A percentile compares a stretch with the other conserved stretches of the same genome.
These are phyloP conservation scores for Etheostoma spectabile DNA, from an alignment of 2,113 vertebrate genomes.

Conservation along the genomic window DNA sequence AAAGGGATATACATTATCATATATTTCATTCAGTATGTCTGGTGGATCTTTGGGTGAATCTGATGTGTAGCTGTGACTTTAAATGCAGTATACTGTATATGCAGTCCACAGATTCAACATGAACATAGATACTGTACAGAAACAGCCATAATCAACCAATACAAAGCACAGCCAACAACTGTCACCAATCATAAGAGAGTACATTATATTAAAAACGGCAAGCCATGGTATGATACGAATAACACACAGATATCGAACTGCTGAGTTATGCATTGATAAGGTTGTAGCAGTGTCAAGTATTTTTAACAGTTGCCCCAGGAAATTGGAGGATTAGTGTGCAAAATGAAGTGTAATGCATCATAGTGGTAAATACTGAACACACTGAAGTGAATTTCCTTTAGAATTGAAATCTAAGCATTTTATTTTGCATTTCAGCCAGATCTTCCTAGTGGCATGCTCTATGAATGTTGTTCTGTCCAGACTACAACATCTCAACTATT, in stretches of 20 bases:
- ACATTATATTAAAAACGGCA: neutral
- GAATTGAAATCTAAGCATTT: neutral
- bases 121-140: slow-evolving; percentile 21
- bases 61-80: slow-evolving; percentile 11
- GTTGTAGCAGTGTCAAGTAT: neutral
- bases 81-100: neutral
- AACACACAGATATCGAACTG: neutral
- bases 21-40: slow-evolving; percentile 33
- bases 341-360: neutral
- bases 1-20: slow-evolving; percentile 3
- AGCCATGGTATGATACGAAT: neutral
- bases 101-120: slow-evolving; percentile 4
- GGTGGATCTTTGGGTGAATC: slow-evolving; percentile 6
- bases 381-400: neutral
- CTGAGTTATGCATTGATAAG: neutral
- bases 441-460: neutral
- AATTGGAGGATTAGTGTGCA: neutral
- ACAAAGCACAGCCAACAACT: slow-evolving; percentile 30
- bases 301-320: neutral
- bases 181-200: slow-evolving; percentile 1
- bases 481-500: neutral
- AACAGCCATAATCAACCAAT: slow-evolving; percentile 1
- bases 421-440: neutral
- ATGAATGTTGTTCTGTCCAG: too few species aligned
- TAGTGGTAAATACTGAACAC: neutral